Evolutionary conservation across 2,797 vertebrate genomes (phyloP), one percentile per base, ranked within the genome.

Genomic region (Lacerta bilineata): DNA sequence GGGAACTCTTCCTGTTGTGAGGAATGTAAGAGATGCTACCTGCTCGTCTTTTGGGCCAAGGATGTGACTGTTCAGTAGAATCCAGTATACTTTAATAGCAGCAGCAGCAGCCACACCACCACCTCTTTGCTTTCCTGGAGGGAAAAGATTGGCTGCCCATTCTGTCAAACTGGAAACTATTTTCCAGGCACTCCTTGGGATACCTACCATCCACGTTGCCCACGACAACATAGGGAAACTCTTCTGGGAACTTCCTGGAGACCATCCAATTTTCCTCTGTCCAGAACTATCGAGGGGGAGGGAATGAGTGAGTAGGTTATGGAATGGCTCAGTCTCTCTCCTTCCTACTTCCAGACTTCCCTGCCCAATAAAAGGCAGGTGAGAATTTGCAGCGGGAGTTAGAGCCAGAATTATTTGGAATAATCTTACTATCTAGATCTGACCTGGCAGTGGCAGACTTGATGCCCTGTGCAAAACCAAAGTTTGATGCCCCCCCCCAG

Each of bases 1-100:
- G 29, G 43, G 92, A 94, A 91, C 0, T 61, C 89, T 93, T 94
- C 91, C 91, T 90, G 89, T 82, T 9, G 0, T 0, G 0, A 71
- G 83, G 79, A 91, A 87, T 84, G 77, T 69, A 69, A 92, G 74
- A 50, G 17, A 10, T 0, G 87, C 90, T 78, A 33, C 50, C 0
- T 85, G 78, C 78, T 29, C 59, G 33, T 80, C 46, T 11, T 25
- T 20, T 55, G 20, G 88, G 84, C 80, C 50, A 77, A 61, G 75
- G 79, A 83, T 71, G 25, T 0, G 0, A 39, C 88, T 13, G 29
- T 39, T 83, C 80, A 23, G 0, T 3, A 55, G 33, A 83, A 77
- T 36, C 18, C 23, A 50, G 50, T 15, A 55, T 3, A 50, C 46
- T 13, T 50, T 11, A 50, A 50, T 55, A 55, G 50, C 50, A 55